Conservation (phyloP, 2,113 vertebrate genomes). For the Catagonus wagneri region DNA sequence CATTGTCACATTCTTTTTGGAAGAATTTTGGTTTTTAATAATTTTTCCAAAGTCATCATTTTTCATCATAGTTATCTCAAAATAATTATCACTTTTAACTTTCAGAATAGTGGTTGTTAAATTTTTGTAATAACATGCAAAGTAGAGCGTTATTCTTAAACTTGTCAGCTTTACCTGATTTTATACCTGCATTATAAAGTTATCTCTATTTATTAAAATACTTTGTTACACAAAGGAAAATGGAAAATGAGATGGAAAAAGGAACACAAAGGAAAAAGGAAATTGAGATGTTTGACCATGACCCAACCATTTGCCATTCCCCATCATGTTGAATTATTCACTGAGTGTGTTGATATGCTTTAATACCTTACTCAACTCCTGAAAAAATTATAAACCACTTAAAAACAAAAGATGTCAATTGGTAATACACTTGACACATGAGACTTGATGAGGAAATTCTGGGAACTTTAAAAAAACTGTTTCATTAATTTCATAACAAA, state of each 20-base stretch:
- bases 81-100: slow-evolving; percentile 5
- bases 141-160: background rate
- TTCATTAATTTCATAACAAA: slow-evolving; percentile 47
- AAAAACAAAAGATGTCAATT: slow-evolving; percentile 45
- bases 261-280: background rate
- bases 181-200: background rate
- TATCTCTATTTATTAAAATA: background rate
- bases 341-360: background rate
- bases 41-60: background rate
- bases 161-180: background rate
- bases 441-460: background rate
- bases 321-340: slow-evolving; percentile 33
- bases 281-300: slow-evolving; percentile 34
- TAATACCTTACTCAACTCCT: background rate
- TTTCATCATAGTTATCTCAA: background rate
- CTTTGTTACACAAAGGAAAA: background rate
- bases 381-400: background rate
- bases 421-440: background rate
- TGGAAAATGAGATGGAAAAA: background rate
- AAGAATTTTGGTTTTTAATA: background rate
- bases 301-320: background rate
- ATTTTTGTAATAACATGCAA: background rate
- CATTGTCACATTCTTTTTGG: background rate
- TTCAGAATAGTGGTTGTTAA: slow-evolving; percentile 7
- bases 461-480: background rate